Base-by-base conservation (phyloP, 2,888 invertebrate genomes). In the Drosophila anceps region DNA sequence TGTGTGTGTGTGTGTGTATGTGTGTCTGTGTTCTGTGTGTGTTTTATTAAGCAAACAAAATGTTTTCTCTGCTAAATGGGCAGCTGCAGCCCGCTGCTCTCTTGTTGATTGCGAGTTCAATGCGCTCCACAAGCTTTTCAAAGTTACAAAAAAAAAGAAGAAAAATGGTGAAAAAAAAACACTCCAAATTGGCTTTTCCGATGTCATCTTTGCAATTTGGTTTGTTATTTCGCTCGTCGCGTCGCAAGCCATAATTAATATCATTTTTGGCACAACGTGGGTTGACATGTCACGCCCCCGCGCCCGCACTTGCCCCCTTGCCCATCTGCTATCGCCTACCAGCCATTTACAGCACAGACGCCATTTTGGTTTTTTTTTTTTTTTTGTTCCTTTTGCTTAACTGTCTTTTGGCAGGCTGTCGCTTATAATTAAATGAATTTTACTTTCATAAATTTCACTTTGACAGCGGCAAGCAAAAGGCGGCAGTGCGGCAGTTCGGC, bases 351-450 rank as follows among this genome's bases (percentile, higher is more conserved):
- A 15, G 31, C 48, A 51, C 12, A 31, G 33, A 20, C 54, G 69
- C 50, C 64, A 81, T 81, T 79, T 79, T 66, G 79, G 7, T 13
- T 9, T 27, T 1, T 18, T n/a, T n/a, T n/a, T 37, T 33, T 8
- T 41, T 4, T 9, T 4, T 27, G 9, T 15, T n/a, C 9, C 29
- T 79, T 48, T 29, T n/a, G n/a, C 31, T 5, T 6, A 76, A 68
- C 79, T 64, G 69, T 58, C 85, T 67, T 64, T 73, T 59, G 58
- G 48, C 58, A 44, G 73, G 24, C 61, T 63, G 77, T 72, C 81
- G 50, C 76, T 86, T 86, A 86, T 87, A 84, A 84, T 84, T 84
- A 87, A 84, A 84, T 63, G 84, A 84, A 84, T 69, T 89, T 79
- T 69, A 67, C 70, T 83, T 83, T 88, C 82, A 86, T 84, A 86